Evolutionary conservation across 2,888 invertebrate genomes (phyloP).

Genomic region (Drosophila greeni): DNA sequence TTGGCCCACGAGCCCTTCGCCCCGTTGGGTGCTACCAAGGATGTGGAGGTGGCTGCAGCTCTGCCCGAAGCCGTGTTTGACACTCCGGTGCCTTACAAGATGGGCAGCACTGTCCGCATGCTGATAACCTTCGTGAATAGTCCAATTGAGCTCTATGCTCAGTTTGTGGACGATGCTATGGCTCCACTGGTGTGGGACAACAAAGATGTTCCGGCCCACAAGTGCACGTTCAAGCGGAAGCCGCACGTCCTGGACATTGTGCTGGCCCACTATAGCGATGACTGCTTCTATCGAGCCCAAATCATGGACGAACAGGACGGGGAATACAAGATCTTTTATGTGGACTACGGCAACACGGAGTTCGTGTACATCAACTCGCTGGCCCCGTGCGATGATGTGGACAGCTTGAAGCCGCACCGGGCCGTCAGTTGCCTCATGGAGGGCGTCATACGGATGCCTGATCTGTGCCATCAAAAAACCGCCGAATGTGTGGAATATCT

Average conservation of each 20-base stretch:
- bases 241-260: slow-evolving; percentile 73
- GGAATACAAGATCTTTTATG: slow-evolving; percentile 71
- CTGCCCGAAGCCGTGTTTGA: slow-evolving; percentile 56
- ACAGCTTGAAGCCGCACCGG: slow-evolving; percentile 67
- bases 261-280: slow-evolving; percentile 69
- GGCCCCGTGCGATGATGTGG: slow-evolving; percentile 61
- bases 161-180: slow-evolving; percentile 51
- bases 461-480: slow-evolving; percentile 13
- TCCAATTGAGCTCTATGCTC: slow-evolving; percentile 68
- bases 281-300: slow-evolving; percentile 76
- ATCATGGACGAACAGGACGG: slow-evolving; percentile 66
- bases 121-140: slow-evolving; percentile 69
- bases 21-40: slow-evolving; percentile 76
- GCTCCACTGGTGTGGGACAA: slow-evolving; percentile 68
- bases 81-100: slow-evolving; percentile 10
- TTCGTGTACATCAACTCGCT: slow-evolving; percentile 61
- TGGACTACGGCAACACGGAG: slow-evolving; percentile 76
- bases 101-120: slow-evolving; percentile 50
- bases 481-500: slow-evolving; percentile 52
- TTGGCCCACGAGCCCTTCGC: slow-evolving; percentile 65
- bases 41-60: slow-evolving; percentile 55
- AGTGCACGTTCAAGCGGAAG: slow-evolving; percentile 42
- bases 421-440: slow-evolving; percentile 68
- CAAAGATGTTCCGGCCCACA: slow-evolving; percentile 59
- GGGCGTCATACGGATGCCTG: slow-evolving; percentile 34